Evolutionary conservation across 1,140 invertebrate genomes (phyloP).

Genomic region (Drosophila mojavensis): DNA sequence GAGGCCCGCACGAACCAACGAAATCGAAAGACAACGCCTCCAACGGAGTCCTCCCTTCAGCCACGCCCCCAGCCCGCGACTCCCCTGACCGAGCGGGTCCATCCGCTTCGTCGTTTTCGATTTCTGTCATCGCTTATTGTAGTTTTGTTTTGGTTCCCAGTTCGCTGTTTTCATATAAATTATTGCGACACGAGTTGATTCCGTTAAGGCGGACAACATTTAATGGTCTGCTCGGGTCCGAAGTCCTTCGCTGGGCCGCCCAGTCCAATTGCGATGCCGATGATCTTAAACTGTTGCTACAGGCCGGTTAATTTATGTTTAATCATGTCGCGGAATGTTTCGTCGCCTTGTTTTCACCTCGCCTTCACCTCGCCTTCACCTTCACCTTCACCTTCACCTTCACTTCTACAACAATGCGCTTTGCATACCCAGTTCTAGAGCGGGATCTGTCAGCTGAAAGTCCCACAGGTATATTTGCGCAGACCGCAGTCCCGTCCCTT

Average conservation of each 20-base stretch:
- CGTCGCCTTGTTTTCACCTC: slow-evolving; percentile 22
- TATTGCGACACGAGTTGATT: slow-evolving; percentile 74
- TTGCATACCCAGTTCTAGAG: slow-evolving; percentile 46
- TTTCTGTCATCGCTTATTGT: slow-evolving; percentile 59
- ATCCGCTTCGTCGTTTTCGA: slow-evolving; percentile 35
- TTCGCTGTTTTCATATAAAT: slow-evolving; percentile 61
- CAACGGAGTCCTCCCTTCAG: slow-evolving; percentile 6
- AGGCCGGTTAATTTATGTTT: slow-evolving; percentile 48
- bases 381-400: slow-evolving; percentile 1
- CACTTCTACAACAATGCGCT: slow-evolving; percentile 32
- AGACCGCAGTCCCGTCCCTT: neutral
- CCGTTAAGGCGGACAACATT: slow-evolving; percentile 37
- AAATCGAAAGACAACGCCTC: slow-evolving; percentile 50
- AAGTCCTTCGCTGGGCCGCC: slow-evolving; percentile 30
- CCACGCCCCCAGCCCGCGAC: neutral
- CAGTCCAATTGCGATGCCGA: slow-evolving; percentile 10
- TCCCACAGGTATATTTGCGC: slow-evolving; percentile 50
- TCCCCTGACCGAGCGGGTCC: slow-evolving; percentile 1
- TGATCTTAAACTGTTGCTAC: slow-evolving; percentile 47
- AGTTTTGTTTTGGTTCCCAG: slow-evolving; percentile 2
- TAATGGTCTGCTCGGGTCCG: slow-evolving; percentile 10
- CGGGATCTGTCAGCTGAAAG: neutral
- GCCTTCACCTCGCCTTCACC: too few relatives aligned
- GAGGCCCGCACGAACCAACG: slow-evolving; percentile 3
- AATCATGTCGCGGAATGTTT: slow-evolving; percentile 61